Evolutionary conservation across 2,888 invertebrate species (phyloP), one percentile per base, ranked within the genome.

Genomic region (Eubasilissa splendida): DNA sequence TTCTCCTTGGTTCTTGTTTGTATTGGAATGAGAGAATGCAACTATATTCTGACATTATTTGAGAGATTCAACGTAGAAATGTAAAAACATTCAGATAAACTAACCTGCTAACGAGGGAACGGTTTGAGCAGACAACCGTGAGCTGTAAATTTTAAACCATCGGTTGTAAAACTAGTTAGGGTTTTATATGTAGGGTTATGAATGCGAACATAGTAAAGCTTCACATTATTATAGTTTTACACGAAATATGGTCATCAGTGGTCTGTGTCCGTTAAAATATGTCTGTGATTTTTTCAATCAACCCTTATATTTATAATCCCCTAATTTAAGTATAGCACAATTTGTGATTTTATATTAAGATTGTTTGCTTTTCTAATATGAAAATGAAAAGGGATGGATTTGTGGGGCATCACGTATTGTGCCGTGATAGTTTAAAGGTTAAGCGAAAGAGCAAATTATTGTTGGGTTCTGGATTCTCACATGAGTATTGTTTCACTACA

Each of bases 221-320:
- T 82, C 77, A 80, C 79, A 80, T 81, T 89, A 90, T 90, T 90
- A 89, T 90, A 90, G 89, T 88, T 84, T 82, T 88, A 87, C 83
- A 83, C 80, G 87, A 88, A 87, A 87, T 86, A 86, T 86, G 89
- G 88, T 89, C 88, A 89, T 89, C 87, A 89, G 88, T 90, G 90
- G 90, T 90, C 88, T 88, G 88, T 90, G 91, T 91, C 88, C 90
- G 90, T 90, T 90, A 89, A 88, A 88, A 90, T 90, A 82, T 90
- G 91, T 91, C 91, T 91, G 91, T 91, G 91, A 91, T 91, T 91
- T 90, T 90, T 90, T 90, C 90, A 90, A 90, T 91, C 90, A 90
- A 91, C 91, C 90, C 91, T 90, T 90, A 83, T 88, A 88, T 84
- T 76, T 70, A 81, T 86, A 89, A 89, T 89, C 89, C 89, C 89